These are phyloP conservation scores for Neodiprion pinetum DNA, from an alignment of 1,140 invertebrate genomes.

Conservation along the genomic window DNA sequence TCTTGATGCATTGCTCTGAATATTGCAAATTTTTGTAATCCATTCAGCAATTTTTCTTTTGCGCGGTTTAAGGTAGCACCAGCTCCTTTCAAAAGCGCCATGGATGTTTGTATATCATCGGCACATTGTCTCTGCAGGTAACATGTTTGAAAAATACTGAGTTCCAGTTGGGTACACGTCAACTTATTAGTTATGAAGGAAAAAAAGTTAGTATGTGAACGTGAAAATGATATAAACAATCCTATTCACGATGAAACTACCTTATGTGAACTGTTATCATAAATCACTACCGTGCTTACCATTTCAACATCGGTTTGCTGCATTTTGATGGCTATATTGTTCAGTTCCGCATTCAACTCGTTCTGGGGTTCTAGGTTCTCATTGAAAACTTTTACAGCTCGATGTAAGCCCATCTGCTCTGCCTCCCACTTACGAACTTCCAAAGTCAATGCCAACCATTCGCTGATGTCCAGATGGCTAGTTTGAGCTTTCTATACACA, in stretches of 20 bases:
- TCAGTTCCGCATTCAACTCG: conserved; percentile 25
- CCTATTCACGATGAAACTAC: neutral
- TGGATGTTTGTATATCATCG: conserved; percentile 41
- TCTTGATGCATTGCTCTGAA: conserved; percentile 29
- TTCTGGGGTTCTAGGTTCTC: conserved; percentile 27
- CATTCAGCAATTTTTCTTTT: conserved; percentile 36
- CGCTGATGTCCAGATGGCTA: conserved; percentile 30
- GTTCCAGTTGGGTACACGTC: no score
- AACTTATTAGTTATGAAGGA: no score
- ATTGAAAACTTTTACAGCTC: conserved; percentile 39
- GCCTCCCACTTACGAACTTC: conserved; percentile 46
- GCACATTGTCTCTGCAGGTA: conserved; percentile 33
- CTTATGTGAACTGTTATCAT: conserved; percentile 9
- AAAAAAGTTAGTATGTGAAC: no score
- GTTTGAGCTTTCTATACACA: conserved; percentile 7
- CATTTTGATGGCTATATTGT: conserved; percentile 34
- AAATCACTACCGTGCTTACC: conserved; percentile 26
- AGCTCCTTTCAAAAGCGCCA: conserved; percentile 37
- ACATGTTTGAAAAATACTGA: conserved; percentile 14
- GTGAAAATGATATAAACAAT: no score
- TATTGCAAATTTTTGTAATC: conserved; percentile 39
- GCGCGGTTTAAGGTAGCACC: conserved; percentile 29
- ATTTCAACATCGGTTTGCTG: conserved; percentile 36
- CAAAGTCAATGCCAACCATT: conserved; percentile 46
- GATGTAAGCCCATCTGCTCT: conserved; percentile 37